Base-by-base conservation (phyloP, 2,113 vertebrate genomes). In the Calidris pugnax region DNA sequence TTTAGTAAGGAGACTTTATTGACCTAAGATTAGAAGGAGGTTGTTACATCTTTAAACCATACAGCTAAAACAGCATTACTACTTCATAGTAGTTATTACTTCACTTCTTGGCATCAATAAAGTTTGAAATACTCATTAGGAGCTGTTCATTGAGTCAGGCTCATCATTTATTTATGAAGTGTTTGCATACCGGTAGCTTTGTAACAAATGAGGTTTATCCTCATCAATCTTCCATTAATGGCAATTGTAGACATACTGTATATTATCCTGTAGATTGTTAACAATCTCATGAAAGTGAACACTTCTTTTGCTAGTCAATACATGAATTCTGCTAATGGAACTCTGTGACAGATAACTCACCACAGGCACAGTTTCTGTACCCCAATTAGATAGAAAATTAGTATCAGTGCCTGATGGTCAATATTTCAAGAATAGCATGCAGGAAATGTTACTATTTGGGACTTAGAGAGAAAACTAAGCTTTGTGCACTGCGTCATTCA, bases 141-240 rank as follows among this genome's bases (percentile, higher is more conserved):
- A 95, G 9, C 12, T 69, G 16, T 69, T 89, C 28, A 62, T 55
- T 43, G 39, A 74, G 28, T 73, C 57, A 88, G 23, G 48, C 5
- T 81, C 80, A 37, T 71, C 28, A 81, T 84, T 85, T 83, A 78
- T 71, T 91, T 88, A 94, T 88, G 24, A 82, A 87, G n/a, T 81
- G 51, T 88, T 84, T 80, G 14, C 35, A 88, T 89, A 92, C 26
- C 24, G 90, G 35, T 74, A 94, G 39, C 67, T 86, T 91, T 43
- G 45, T 55, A 83, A 51, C n/a, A 92, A 84, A 68, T 87, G 7
- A 89, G 15, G 22, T 72, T 86, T 88, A 86, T 83, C 30, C 50
- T 86, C 64, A 83, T 94, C 39, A 28, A 7, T 91, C 71, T 71
- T 93, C 51, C 48, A 32, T 67, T 95, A 92, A 86, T 74, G 64